These are phyloP conservation scores for Bimastos eiseni DNA, from an alignment of 2,888 invertebrate species.

Conservation along the genomic window DNA sequence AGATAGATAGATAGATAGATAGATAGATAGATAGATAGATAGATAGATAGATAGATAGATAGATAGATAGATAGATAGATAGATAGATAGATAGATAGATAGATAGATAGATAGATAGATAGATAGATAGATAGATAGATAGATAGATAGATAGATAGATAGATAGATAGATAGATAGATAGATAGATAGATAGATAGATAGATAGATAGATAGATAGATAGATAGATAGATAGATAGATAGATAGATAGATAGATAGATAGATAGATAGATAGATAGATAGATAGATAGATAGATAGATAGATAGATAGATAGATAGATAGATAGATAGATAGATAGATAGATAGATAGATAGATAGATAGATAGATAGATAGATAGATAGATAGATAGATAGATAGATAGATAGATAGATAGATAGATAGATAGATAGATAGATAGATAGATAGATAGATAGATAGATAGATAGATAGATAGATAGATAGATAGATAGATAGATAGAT, in stretches of 20 bases:
- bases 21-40: background rate
- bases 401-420: too few species aligned
- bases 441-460: too few species aligned
- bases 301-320: background rate
- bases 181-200: too few species aligned
- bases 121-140: background rate
- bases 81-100: background rate
- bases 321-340: background rate
- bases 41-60: too few species aligned
- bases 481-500: too few species aligned
- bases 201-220: background rate
- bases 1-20: too few species aligned
- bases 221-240: too few species aligned
- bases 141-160: too few species aligned
- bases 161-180: background rate
- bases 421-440: background rate
- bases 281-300: background rate
- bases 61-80: background rate
- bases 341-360: background rate
- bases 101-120: background rate
- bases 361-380: too few species aligned
- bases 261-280: too few species aligned
- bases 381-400: background rate
- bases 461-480: background rate
- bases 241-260: background rate